Conservation (phyloP, 2,113 vertebrate genomes). For the Istiophorus platypterus region DNA sequence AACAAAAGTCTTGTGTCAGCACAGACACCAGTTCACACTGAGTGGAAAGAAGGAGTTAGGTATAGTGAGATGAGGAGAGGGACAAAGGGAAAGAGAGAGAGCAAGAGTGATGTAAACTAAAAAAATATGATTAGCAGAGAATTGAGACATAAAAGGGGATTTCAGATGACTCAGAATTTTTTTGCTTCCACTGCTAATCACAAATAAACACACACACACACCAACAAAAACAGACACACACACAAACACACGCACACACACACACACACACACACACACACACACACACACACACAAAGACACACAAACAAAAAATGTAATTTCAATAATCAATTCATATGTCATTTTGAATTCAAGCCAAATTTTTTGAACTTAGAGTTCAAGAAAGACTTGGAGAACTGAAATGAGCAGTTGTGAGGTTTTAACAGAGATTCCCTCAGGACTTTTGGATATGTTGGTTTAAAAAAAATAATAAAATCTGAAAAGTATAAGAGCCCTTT, state of each 20-base stretch:
- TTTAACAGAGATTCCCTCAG: not conserved
- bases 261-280: too few relatives aligned
- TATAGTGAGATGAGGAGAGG: not conserved
- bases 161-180: conserved; percentile 34
- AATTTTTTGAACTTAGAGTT: not conserved
- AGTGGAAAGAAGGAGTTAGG: conserved; percentile 14
- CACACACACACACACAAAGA: too few relatives aligned
- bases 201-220: not conserved
- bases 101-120: not conserved
- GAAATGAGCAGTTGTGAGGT: conserved; percentile 37
- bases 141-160: not conserved
- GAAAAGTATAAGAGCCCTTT: not conserved
- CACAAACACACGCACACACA: too few relatives aligned
- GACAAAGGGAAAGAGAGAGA: not conserved
- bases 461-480: conserved; percentile 12
- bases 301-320: not conserved
- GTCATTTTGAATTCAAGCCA: not conserved
- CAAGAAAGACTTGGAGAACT: not conserved
- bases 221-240: too few relatives aligned
- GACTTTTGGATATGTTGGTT: not conserved
- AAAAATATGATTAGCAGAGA: not conserved
- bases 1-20: conserved; percentile 55
- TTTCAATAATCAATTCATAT: not conserved
- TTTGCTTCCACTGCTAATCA: not conserved
- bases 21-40: conserved; percentile 39